phyloP scores from a whole-genome alignment of 2,797 vertebrate genomes.

The Rhinogobio ventralis region DNA sequence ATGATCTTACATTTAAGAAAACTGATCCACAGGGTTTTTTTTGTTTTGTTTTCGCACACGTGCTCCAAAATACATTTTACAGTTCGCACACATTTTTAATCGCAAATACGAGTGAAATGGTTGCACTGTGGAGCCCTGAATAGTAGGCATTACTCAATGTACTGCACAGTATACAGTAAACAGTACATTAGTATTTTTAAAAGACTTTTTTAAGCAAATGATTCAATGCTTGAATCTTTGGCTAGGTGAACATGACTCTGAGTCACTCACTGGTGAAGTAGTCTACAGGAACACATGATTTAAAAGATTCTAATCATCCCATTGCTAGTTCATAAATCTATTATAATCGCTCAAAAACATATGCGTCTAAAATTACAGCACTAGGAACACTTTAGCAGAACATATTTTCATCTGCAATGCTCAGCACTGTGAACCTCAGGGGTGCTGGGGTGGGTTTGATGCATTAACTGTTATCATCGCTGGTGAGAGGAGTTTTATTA shows the following conservation, averaged over 20 bases:
- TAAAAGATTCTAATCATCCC: neutral
- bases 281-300: neutral
- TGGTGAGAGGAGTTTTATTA: constrained; percentile 18
- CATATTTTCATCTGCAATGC: neutral
- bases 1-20: too few species aligned
- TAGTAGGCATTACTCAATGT: neutral
- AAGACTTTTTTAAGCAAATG: neutral
- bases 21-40: too few species aligned
- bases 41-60: too few species aligned
- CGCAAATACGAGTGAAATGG: too few species aligned
- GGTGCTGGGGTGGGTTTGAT: constrained; percentile 26
- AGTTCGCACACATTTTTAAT: too few species aligned
- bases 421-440: constrained; percentile 21
- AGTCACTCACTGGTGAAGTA: neutral
- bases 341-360: constrained; percentile 1
- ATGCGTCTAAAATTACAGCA: neutral
- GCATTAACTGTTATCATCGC: constrained; percentile 36
- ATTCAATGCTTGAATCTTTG: neutral
- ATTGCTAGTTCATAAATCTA: neutral
- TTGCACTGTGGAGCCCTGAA: too few species aligned
- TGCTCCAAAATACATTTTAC: too few species aligned
- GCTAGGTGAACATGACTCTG: neutral
- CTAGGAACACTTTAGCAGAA: constrained; percentile 11
- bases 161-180: neutral
- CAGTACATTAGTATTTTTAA: neutral